Evolutionary conservation across 2,888 invertebrate species (phyloP).

Genomic region (Ectemnius continuus): DNA sequence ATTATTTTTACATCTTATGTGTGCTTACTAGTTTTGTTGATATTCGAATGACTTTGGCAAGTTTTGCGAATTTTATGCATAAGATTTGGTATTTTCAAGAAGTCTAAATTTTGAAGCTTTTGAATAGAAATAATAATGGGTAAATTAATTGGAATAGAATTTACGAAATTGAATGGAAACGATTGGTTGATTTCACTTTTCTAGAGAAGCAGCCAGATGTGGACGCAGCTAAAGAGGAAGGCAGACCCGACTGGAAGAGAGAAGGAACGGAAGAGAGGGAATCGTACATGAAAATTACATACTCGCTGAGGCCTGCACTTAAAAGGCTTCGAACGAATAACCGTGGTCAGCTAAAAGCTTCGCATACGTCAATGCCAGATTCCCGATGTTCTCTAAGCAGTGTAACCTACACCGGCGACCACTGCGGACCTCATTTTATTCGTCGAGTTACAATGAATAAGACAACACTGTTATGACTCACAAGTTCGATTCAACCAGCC

Average conservation of each 20-base stretch:
- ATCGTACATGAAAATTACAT: slow-evolving; percentile 65
- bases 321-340: slow-evolving; percentile 60
- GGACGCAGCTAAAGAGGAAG: slow-evolving; percentile 33
- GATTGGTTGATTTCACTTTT: too few relatives aligned
- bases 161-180: too few relatives aligned
- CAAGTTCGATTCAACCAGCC: background rate
- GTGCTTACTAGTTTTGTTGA: too few relatives aligned
- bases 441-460: slow-evolving; percentile 29
- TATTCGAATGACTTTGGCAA: too few relatives aligned
- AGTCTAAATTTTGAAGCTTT: too few relatives aligned
- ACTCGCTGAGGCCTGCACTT: slow-evolving; percentile 59
- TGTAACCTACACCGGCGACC: slow-evolving; percentile 11
- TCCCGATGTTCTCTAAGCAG: slow-evolving; percentile 54
- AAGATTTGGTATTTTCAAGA: too few relatives aligned
- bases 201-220: background rate
- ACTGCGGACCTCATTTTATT: slow-evolving; percentile 2
- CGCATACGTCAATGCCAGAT: slow-evolving; percentile 61
- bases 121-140: too few relatives aligned
- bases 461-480: background rate
- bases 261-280: slow-evolving; percentile 42
- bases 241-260: slow-evolving; percentile 24
- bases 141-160: too few relatives aligned
- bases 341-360: slow-evolving; percentile 60
- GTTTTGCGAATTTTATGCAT: too few relatives aligned
- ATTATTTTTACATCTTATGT: too few relatives aligned